Conservation (phyloP, 2,113 vertebrate genomes). For the Notechis scutatus region DNA sequence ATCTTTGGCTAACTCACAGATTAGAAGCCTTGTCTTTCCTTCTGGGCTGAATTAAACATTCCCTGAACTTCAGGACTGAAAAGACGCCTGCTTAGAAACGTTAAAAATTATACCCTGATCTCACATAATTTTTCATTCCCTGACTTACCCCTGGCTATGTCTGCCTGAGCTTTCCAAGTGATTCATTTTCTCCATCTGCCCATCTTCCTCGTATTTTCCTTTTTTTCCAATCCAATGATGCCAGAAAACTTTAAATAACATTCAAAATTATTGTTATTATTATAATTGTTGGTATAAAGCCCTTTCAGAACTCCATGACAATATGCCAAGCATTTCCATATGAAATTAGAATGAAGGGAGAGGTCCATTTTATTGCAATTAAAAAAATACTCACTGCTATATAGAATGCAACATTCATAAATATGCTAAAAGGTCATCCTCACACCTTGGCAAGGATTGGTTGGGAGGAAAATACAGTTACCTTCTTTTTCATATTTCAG, state of each 20-base stretch:
- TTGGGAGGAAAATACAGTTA: constrained; percentile 33
- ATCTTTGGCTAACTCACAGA: constrained; percentile 42
- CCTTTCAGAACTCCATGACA: neutral
- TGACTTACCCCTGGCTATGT: neutral
- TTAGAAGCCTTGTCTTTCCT: constrained; percentile 66
- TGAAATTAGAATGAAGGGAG: constrained; percentile 34
- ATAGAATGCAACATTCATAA: constrained; percentile 26
- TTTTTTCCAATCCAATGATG: neutral
- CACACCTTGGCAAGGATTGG: constrained; percentile 37
- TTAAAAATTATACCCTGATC: neutral
- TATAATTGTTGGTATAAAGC: neutral
- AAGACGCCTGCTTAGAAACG: constrained; percentile 7
- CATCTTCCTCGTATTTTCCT: neutral
- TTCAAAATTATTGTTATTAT: neutral
- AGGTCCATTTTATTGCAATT: neutral
- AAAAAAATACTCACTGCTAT: neutral
- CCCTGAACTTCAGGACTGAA: constrained; percentile 63
- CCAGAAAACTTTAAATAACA: neutral
- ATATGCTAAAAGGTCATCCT: neutral
- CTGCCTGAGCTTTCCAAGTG: neutral
- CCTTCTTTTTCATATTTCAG: constrained; percentile 27
- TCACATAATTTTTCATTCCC: neutral
- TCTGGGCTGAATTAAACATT: constrained; percentile 67
- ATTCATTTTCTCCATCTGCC: neutral
- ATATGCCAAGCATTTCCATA: neutral